Percentiles rank a stretch among this genome's conserved stretches.
These are phyloP conservation scores for Merluccius polli DNA, from an alignment of 2,797 vertebrate species.

Conservation along the genomic window DNA sequence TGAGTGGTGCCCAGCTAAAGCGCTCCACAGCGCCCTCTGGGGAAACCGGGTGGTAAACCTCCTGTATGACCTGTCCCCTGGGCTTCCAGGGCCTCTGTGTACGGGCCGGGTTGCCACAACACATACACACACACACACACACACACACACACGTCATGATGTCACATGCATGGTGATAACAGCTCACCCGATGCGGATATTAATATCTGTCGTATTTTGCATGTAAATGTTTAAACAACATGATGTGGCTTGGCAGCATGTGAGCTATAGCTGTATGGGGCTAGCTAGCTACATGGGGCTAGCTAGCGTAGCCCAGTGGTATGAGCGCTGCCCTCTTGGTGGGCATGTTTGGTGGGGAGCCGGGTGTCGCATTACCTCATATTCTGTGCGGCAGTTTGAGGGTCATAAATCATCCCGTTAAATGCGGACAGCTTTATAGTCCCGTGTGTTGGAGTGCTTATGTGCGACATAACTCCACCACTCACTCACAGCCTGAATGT, in stretches of 20 bases:
- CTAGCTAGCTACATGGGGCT: constrained; percentile 9
- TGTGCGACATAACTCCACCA: constrained; percentile 47
- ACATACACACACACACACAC: background rate
- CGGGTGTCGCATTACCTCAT: constrained; percentile 63
- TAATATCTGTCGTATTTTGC: too few species aligned
- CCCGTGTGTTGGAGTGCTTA: constrained; percentile 52
- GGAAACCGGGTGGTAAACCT: too few species aligned
- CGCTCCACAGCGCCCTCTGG: too few species aligned
- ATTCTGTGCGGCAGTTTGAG: constrained; percentile 61
- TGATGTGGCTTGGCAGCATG: too few species aligned
- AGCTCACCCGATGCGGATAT: too few species aligned
- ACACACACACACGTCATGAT: too few species aligned
- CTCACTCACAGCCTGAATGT: constrained; percentile 48
- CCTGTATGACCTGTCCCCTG: too few species aligned
- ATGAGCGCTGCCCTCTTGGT: constrained; percentile 40
- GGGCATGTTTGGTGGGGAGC: constrained; percentile 58
- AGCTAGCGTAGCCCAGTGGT: constrained; percentile 15
- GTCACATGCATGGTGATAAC: too few species aligned
- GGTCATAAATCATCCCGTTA: constrained; percentile 67
- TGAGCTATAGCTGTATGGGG: background rate
- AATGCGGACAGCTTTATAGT: constrained; percentile 67
- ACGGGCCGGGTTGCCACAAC: too few species aligned
- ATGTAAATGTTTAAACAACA: too few species aligned
- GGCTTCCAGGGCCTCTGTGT: too few species aligned
- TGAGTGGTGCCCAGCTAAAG: too few species aligned